Conservation (phyloP, 2,888 invertebrate genomes). For the Latrodectus hesperus region DNA sequence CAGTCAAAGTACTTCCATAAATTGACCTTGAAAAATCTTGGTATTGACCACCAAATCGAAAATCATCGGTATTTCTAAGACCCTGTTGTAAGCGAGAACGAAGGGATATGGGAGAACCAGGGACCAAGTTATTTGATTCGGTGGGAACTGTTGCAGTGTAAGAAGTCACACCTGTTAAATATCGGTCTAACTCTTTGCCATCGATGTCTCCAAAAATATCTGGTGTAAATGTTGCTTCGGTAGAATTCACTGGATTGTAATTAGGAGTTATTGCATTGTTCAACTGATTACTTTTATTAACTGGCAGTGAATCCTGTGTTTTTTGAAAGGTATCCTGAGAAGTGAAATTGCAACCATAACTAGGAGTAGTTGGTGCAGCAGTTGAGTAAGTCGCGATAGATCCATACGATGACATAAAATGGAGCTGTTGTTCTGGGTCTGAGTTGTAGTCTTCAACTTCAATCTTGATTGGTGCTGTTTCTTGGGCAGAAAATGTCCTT, state of each 20-base stretch:
- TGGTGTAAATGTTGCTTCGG: slow-evolving; percentile 42
- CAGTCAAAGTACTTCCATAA: slow-evolving; percentile 31
- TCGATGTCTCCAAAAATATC: slow-evolving; percentile 63
- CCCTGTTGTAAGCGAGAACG: slow-evolving; percentile 36
- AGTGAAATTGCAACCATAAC: slow-evolving; percentile 16
- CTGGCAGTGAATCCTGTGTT: neutral
- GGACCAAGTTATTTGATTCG: slow-evolving; percentile 23
- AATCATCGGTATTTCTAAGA: slow-evolving; percentile 11
- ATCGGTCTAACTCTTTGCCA: slow-evolving; percentile 60
- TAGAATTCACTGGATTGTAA: slow-evolving; percentile 8
- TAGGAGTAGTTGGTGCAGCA: neutral
- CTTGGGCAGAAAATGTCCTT: neutral
- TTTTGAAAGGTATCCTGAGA: slow-evolving; percentile 1
- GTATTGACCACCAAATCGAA: slow-evolving; percentile 24
- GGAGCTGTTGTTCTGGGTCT: slow-evolving; percentile 41
- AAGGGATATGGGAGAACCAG: slow-evolving; percentile 23
- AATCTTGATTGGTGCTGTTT: slow-evolving; percentile 36
- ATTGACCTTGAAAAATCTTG: slow-evolving; percentile 45
- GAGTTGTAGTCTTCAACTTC: slow-evolving; percentile 51
- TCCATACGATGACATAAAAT: slow-evolving; percentile 48
- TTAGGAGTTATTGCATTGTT: neutral
- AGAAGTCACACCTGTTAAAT: slow-evolving; percentile 31
- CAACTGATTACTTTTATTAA: slow-evolving; percentile 17
- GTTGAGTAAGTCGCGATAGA: slow-evolving; percentile 31
- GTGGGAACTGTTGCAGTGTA: slow-evolving; percentile 9